Conservation (phyloP, 2,113 vertebrate species). For the Hyperopisus bebe region DNA sequence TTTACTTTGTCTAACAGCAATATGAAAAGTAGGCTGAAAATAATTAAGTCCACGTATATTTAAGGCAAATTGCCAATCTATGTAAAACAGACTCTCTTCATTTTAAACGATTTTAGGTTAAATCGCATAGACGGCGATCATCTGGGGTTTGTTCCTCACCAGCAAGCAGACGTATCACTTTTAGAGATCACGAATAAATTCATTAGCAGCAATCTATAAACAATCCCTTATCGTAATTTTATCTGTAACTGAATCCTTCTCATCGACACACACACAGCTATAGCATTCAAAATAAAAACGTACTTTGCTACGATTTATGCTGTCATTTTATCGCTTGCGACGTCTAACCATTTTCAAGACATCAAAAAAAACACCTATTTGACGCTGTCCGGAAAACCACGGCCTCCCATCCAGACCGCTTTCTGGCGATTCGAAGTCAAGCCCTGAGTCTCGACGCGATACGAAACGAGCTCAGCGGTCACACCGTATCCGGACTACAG, state of each 20-base stretch:
- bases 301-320: neutral
- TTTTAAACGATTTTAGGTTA: neutral
- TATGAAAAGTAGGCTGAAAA: neutral
- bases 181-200: neutral
- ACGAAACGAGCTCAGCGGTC: neutral
- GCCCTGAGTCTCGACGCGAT: neutral
- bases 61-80: neutral
- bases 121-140: neutral
- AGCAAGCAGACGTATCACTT: neutral
- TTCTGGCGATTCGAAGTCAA: neutral
- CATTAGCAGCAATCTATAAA: neutral
- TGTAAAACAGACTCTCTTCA: neutral
- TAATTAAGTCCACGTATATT: neutral
- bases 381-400: neutral
- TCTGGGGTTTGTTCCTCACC: neutral
- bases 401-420: neutral
- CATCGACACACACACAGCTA: neutral
- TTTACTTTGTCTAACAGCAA: neutral
- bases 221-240: neutral
- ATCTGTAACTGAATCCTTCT: neutral
- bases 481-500: neutral
- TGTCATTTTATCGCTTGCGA: neutral
- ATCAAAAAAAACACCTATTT: neutral
- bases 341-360: neutral
- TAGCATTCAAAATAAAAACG: neutral